Evolutionary conservation across 2,888 invertebrate genomes (phyloP), one percentile per base, ranked within the genome.

Genomic region (Furcula furcula): DNA sequence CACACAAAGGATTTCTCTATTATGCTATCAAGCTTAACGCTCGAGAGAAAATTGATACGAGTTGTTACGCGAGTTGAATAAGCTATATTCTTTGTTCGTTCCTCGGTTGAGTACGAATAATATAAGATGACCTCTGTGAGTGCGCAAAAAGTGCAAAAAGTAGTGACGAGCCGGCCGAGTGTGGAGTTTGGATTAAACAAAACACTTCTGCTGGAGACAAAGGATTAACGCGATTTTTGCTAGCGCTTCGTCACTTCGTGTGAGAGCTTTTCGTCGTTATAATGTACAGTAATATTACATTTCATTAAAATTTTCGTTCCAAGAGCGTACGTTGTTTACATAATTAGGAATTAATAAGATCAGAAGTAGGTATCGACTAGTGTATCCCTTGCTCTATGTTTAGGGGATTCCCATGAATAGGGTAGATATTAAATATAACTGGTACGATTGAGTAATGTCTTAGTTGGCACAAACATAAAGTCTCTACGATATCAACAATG

Each of bases 1-100:
- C 39, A 46, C 53, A 72, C 66, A 76, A 70, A 69, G 68, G 65
- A 58, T 66, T 66, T 65, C 65, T 65, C 55, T 68, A 52, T 73
- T 57, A 59, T 64, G 62, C 75, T 78, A 75, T 76, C 74, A 71
- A 50, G 43, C 44, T 50, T 45, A 45, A 36, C 27, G 41, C 36
- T 39, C 44, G 13, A 45, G 55, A 57, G 64, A 62, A 64, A 72
- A 67, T 58, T 61, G 54, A 57, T 47, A 52, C 44, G 51, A 35
- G 36, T 45, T 34, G 37, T 36, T 46, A 43, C 40, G 39, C 37
- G 48, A 46, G 39, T 33, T 47, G 61, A 57, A 65, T 61, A 62
- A 50, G 50, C 36, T 45, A 43, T 33, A 49, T 40, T 58, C 50
- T 55, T 61, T 55, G 51, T 57, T 34, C 47, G 43, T 23, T 29